Conservation (phyloP, 2,888 invertebrate species). For the Platycheirus rosarum region DNA sequence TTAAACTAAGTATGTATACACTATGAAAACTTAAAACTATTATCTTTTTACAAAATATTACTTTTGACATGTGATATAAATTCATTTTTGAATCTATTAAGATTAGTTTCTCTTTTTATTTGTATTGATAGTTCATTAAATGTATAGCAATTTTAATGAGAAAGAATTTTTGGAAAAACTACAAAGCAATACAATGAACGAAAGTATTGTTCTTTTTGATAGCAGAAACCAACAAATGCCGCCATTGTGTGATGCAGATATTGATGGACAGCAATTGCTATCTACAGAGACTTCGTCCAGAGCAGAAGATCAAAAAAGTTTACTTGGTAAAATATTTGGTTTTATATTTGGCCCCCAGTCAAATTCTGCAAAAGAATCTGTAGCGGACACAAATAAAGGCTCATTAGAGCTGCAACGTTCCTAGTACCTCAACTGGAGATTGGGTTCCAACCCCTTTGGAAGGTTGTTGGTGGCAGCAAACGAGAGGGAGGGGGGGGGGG, state of each 20-base stretch:
- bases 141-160: constrained; percentile 24
- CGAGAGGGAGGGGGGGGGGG: too few species aligned
- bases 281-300: constrained; percentile 10
- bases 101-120: too few species aligned
- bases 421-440: too few species aligned
- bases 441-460: too few species aligned
- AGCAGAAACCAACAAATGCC: constrained; percentile 76
- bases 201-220: constrained; percentile 80
- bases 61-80: too few species aligned
- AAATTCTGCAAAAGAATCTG: constrained; percentile 68
- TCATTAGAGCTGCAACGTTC: constrained; percentile 77
- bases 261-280: background rate
- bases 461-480: too few species aligned
- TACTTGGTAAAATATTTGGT: constrained; percentile 77
- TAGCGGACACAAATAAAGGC: constrained; percentile 45
- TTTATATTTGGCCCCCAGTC: constrained; percentile 77
- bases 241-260: background rate
- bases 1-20: too few species aligned
- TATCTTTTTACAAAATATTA: too few species aligned
- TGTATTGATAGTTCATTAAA: constrained; percentile 51
- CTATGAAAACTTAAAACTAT: too few species aligned
- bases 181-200: constrained; percentile 60
- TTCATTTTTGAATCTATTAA: too few species aligned
- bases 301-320: constrained; percentile 30
- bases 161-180: constrained; percentile 42